These are phyloP conservation scores for Zaprionus gabonicus DNA, from an alignment of 1,140 invertebrate genomes.

Conservation along the genomic window DNA sequence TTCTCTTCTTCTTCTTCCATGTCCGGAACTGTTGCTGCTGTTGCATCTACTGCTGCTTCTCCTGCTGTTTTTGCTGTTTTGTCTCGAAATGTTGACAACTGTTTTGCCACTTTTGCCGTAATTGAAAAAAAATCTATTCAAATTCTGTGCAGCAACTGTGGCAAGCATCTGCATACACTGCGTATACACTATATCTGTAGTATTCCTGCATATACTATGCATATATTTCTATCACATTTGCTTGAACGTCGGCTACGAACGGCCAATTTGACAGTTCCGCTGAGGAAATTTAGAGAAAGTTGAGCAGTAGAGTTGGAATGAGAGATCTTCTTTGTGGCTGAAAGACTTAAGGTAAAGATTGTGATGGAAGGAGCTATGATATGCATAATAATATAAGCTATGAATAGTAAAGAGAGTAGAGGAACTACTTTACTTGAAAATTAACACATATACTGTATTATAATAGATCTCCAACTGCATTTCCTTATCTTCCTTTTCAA, in stretches of 20 bases:
- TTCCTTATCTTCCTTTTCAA: too few relatives aligned
- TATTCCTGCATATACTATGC: neutral
- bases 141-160: slow-evolving; percentile 44
- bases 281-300: neutral
- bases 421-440: too few relatives aligned
- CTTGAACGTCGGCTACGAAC: neutral
- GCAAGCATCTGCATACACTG: slow-evolving; percentile 16
- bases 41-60: slow-evolving; percentile 36
- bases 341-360: too few relatives aligned
- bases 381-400: too few relatives aligned
- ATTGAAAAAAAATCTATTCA: slow-evolving; percentile 79
- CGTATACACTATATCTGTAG: neutral
- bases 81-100: slow-evolving; percentile 79
- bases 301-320: neutral
- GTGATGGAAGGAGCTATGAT: too few relatives aligned
- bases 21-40: slow-evolving; percentile 17
- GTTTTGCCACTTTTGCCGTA: slow-evolving; percentile 80
- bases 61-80: slow-evolving; percentile 72
- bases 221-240: neutral
- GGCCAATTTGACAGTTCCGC: neutral
- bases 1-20: neutral
- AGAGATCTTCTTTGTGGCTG: neutral
- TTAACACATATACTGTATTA: too few relatives aligned
- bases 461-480: too few relatives aligned
- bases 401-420: too few relatives aligned